Evolutionary conservation across 2,797 vertebrate genomes (phyloP).

Genomic region (Chrysocyon brachyurus): DNA sequence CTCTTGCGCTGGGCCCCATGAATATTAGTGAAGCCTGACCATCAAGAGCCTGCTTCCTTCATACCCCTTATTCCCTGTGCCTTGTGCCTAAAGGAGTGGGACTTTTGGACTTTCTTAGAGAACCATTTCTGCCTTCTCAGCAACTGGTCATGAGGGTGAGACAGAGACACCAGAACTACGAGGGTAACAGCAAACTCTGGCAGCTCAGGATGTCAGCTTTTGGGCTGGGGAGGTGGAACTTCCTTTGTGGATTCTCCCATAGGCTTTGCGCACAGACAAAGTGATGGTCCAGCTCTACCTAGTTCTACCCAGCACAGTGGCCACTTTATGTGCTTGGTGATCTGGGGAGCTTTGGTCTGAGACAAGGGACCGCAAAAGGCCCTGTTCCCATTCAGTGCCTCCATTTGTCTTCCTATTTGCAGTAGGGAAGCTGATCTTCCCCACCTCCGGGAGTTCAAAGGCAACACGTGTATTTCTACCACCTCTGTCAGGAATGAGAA

Average conservation of each 20-base stretch:
- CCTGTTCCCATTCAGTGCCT: not conserved
- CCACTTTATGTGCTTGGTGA: not conserved
- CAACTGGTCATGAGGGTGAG: not conserved
- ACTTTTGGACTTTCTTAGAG: not conserved
- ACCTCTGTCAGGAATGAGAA: not conserved
- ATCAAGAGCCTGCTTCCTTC: not conserved
- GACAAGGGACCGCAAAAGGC: not conserved
- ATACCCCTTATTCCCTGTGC: too few species aligned
- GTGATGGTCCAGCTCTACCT: not conserved
- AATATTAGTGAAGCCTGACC: not conserved
- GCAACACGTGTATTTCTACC: not conserved
- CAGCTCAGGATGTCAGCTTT: not conserved
- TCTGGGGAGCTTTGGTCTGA: not conserved
- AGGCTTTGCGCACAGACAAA: slow-evolving; percentile 4
- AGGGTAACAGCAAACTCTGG: not conserved
- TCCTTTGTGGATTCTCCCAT: slow-evolving; percentile 5
- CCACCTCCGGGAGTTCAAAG: not conserved
- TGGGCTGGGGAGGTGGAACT: not conserved
- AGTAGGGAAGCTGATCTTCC: not conserved
- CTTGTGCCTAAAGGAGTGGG: not conserved
- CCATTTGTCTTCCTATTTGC: not conserved
- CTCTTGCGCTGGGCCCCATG: not conserved
- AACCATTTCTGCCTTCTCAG: not conserved
- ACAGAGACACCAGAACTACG: not conserved
- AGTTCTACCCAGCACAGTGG: not conserved